Evolutionary conservation across 2,888 invertebrate species (phyloP), one percentile per base, ranked within the genome.

Genomic region (Acrocera orbiculus): DNA sequence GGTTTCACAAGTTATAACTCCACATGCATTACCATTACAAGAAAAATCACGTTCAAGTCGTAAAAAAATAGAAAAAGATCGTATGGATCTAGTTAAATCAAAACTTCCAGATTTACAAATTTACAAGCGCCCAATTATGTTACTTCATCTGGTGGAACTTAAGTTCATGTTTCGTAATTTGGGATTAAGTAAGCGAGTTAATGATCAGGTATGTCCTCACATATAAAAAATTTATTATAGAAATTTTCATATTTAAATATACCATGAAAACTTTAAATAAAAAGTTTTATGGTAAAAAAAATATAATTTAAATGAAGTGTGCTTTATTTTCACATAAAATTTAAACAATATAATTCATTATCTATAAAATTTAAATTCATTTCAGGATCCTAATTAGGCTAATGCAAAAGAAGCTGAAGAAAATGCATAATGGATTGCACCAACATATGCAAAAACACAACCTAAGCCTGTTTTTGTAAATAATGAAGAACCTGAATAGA

Each of bases 371-470:
- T n/a, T n/a, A n/a, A n/a, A n/a, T n/a, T n/a, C n/a, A 17, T 34
- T 17, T 10, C n/a, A 34, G 39, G 92, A 96, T 65, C 93, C 95
- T 0, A 69, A 95, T 31, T 92, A 90, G 49, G 95, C 95, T 3
- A 90, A 76, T 55, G 95, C 95, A 0, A 87, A 93, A 52, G 90
- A 89, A 3, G 95, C 93, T 0, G 92, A 73, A 30, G 87, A 93
- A 52, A 87, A 95, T 66, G 95, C 95, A 0, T 92, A 89, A 53
- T 96, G 93, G 93, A 85, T 90, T 23, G 76, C 89, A 0, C 90
- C 89, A 0, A 90, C 90, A 1, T 90, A 90, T 50, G 72, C 76
- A 30, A 80, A 76, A 48, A 90, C 86, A 0, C 93, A 93, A 47
- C 92, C 93, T 0, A 72, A 72, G 44, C 69, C 80, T 0, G 78